phyloP scores from a whole-genome alignment of 2,888 invertebrate genomes.

The Eumacrocentrus americanus region DNA sequence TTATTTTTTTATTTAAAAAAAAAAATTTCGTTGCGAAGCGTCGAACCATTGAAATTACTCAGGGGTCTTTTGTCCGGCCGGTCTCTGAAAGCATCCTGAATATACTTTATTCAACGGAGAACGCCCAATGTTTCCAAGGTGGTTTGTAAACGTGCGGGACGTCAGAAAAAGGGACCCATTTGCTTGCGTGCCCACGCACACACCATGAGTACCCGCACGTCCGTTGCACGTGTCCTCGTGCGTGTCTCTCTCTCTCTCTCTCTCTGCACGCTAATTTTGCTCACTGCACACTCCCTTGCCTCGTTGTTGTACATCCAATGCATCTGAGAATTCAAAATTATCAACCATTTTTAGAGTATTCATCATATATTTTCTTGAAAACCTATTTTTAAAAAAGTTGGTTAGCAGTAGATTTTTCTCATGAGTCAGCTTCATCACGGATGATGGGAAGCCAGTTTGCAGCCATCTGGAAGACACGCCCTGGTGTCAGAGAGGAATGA shows the following conservation, averaged over 20 bases:
- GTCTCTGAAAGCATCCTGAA: not conserved
- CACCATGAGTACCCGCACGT: constrained; percentile 13
- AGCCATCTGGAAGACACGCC: constrained; percentile 14
- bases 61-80: not conserved
- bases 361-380: not conserved
- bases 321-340: not conserved
- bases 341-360: not conserved
- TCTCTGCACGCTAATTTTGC: not conserved
- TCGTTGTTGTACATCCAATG: not conserved
- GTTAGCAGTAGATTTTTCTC: not conserved
- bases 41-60: not conserved
- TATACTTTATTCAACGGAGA: not conserved
- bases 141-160: constrained; percentile 2
- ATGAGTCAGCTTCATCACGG: not conserved
- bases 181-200: constrained; percentile 20
- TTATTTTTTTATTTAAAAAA: too few species aligned
- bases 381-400: not conserved
- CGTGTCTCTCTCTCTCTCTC: not conserved
- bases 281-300: not conserved
- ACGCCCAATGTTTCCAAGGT: constrained; percentile 14
- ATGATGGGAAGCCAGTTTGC: not conserved
- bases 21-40: too few species aligned
- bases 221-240: constrained; percentile 18
- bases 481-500: constrained; percentile 24
- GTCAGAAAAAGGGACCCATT: constrained; percentile 8